Conservation (phyloP, 2,888 invertebrate species). For the Saturnia japonica region DNA sequence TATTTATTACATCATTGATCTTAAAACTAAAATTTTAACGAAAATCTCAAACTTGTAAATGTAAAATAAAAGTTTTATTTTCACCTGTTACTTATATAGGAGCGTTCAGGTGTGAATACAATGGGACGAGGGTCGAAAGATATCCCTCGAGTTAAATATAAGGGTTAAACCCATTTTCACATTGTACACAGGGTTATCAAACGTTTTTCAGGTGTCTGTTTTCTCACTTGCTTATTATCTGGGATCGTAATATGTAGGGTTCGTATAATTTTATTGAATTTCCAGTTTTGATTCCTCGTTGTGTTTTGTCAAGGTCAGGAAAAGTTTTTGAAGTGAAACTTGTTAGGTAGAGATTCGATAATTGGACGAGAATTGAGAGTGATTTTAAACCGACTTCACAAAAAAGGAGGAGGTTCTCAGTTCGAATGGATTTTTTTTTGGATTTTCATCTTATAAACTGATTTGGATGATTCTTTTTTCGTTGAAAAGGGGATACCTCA, state of each 20-base stretch:
- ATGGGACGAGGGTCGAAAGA: slow-evolving; percentile 13
- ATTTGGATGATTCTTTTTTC: too few relatives aligned
- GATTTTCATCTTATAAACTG: too few relatives aligned
- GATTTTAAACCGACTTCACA: too few relatives aligned
- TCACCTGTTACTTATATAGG: slow-evolving; percentile 2
- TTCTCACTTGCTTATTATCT: neutral
- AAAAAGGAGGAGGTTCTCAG: too few relatives aligned
- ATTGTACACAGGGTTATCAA: neutral
- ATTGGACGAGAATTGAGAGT: too few relatives aligned
- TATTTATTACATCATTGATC: neutral
- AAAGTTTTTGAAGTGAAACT: too few relatives aligned
- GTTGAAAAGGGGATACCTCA: too few relatives aligned
- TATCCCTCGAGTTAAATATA: slow-evolving; percentile 6
- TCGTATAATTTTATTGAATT: neutral
- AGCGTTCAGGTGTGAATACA: slow-evolving; percentile 4
- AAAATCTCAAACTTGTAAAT: neutral
- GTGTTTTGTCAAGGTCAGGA: neutral
- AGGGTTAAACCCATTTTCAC: slow-evolving; percentile 4
- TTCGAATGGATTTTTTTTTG: too few relatives aligned
- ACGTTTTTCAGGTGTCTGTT: neutral
- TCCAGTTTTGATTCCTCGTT: neutral
- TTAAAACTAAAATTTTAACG: neutral
- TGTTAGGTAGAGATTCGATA: too few relatives aligned
- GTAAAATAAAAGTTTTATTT: neutral
- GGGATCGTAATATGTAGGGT: neutral